Percentiles rank a stretch among this genome's conserved stretches.
Conservation (phyloP, 2,797 vertebrate genomes). For the Microctenopoma steveboyesi region DNA sequence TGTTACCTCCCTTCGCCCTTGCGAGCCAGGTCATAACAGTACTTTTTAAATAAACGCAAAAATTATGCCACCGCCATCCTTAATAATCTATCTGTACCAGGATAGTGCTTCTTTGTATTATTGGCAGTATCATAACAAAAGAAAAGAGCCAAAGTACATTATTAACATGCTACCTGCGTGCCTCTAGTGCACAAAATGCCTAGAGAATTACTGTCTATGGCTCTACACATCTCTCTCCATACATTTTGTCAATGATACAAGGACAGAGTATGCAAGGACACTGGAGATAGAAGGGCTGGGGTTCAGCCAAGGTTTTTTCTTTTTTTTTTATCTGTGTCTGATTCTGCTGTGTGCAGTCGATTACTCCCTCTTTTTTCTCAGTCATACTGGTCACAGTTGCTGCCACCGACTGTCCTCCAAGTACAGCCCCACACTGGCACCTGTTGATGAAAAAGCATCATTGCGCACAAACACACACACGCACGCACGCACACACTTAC, state of each 20-base stretch:
- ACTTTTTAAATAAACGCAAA: too few relatives aligned
- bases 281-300: constrained; percentile 50
- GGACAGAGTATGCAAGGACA: constrained; percentile 65
- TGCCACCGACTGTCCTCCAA: constrained; percentile 33
- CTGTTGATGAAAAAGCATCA: constrained; percentile 77
- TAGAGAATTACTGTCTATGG: constrained; percentile 36
- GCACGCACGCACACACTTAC: not conserved
- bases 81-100: constrained; percentile 29
- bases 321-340: constrained; percentile 43
- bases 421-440: constrained; percentile 78
- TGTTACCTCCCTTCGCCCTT: too few relatives aligned
- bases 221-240: constrained; percentile 47
- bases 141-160: constrained; percentile 25
- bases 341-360: constrained; percentile 56
- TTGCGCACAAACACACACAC: constrained; percentile 40
- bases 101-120: constrained; percentile 37
- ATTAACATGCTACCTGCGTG: constrained; percentile 60
- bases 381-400: constrained; percentile 60
- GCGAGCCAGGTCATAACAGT: too few relatives aligned
- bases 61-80: not conserved
- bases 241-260: constrained; percentile 60
- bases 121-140: constrained; percentile 45
- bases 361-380: constrained; percentile 57
- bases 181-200: constrained; percentile 38
- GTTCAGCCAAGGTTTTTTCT: constrained; percentile 63